phyloP scores from a whole-genome alignment of 2,888 invertebrate genomes.

The Pheosia tremula region DNA sequence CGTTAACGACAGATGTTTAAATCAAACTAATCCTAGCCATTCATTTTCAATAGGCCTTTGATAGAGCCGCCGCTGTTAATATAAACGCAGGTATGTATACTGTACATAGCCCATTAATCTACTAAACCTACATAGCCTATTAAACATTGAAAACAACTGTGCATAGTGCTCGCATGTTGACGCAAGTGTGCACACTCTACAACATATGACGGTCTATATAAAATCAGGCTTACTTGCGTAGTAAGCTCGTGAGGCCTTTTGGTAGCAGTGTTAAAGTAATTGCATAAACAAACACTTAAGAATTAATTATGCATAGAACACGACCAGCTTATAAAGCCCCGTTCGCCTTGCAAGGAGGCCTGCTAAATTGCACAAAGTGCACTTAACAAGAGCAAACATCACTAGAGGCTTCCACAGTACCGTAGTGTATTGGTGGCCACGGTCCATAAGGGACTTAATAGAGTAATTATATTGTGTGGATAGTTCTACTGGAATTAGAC shows the following conservation, averaged over 20 bases:
- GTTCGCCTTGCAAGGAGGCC: conserved; percentile 1
- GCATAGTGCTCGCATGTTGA: background rate
- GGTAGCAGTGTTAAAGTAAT: background rate
- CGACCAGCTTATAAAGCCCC: background rate
- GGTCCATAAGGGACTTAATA: too few relatives aligned
- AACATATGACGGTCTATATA: background rate
- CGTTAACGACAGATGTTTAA: too few relatives aligned
- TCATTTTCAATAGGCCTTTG: background rate
- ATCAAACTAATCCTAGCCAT: too few relatives aligned
- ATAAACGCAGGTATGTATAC: background rate
- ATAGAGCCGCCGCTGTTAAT: background rate
- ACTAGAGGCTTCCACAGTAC: background rate
- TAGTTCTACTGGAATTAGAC: too few relatives aligned
- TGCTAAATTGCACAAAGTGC: conserved; percentile 21
- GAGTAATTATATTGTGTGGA: too few relatives aligned
- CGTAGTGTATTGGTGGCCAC: too few relatives aligned
- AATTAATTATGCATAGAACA: background rate
- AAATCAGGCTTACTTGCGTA: background rate
- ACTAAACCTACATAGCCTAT: too few relatives aligned
- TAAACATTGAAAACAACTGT: background rate
- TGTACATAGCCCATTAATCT: too few relatives aligned
- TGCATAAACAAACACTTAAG: background rate
- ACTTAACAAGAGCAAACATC: conserved; percentile 30
- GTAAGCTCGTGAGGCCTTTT: background rate
- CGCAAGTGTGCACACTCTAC: background rate